Base-by-base conservation (phyloP, 2,888 invertebrate species). In the Prostheceraeus crozeri region DNA sequence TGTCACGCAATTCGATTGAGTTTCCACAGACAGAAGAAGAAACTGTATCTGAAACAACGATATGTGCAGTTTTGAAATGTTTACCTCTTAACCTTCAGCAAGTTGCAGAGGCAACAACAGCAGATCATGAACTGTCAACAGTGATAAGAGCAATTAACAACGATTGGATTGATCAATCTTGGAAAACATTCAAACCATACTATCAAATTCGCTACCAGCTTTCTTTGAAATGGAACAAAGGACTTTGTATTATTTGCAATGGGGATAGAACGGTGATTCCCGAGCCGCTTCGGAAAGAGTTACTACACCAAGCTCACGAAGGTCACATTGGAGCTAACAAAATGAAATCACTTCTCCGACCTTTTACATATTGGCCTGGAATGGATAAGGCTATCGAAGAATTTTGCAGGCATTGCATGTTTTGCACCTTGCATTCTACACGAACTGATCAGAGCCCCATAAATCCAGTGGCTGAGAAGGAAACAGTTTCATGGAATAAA, bases 101-200 rank as follows among this genome's bases (percentile, higher is more conserved):
- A 16, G 28, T 48, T 48, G 25, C 48, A 28, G 48, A 48, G 28
- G 48, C 48, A 28, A 23, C 25, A 28, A 10, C 11, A 19, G 6
- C 14, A 16, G 48, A 48, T 23, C 11, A 48, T 25, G 27, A 28
- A 28, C 48, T 6, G 23, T n/a, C 28, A 19, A 48, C 25, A 28
- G 48, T 48, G 25, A 48, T 48, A 25, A 48, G 28, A 19, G 48
- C 48, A n/a, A 19, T 48, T 48, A 30, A 48, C 25, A 48, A 30
- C 28, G 28, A 48, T 19, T 48, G 48, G 48, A 28, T 28, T 48
- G 48, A 48, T 28, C 28, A 25, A n/a, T 28, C 25, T 25, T 48
- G 27, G 25, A 19, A 28, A 30, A 48, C 25, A 48, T 30, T 48
- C 28, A 48, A 25, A 28, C 48, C 25, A 28, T 48, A 28, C 28